Evolutionary conservation across 2,113 vertebrate genomes (phyloP).

Genomic region (Thymallus thymallus): DNA sequence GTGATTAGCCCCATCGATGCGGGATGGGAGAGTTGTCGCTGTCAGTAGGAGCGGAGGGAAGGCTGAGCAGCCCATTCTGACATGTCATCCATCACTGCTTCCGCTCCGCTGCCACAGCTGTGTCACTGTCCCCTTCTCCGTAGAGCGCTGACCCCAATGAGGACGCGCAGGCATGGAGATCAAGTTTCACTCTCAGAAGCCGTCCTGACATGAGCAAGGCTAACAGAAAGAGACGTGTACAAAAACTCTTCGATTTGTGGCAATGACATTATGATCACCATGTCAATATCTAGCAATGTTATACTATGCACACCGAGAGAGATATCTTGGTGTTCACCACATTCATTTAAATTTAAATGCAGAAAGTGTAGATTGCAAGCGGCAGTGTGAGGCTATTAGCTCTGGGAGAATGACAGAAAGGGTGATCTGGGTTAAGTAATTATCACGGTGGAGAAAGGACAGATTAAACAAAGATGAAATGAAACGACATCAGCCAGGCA

Average conservation of each 20-base stretch:
- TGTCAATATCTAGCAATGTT: not conserved
- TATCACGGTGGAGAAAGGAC: slow-evolving; percentile 37
- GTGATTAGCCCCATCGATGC: slow-evolving; percentile 65
- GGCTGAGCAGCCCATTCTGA: slow-evolving; percentile 51
- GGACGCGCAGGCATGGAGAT: slow-evolving; percentile 56
- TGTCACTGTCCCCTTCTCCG: slow-evolving; percentile 57
- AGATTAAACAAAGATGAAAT: slow-evolving; percentile 45
- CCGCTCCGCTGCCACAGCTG: slow-evolving; percentile 62
- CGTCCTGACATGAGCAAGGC: too few species aligned
- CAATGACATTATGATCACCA: slow-evolving; percentile 6
- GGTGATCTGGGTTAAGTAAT: slow-evolving; percentile 50
- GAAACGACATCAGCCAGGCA: slow-evolving; percentile 21
- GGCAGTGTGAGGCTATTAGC: slow-evolving; percentile 43
- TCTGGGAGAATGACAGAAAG: slow-evolving; percentile 25
- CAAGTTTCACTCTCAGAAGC: slow-evolving; percentile 54
- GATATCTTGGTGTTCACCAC: slow-evolving; percentile 31
- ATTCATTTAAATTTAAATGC: slow-evolving; percentile 14
- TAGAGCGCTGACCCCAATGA: slow-evolving; percentile 61
- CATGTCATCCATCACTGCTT: slow-evolving; percentile 73
- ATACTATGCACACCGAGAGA: not conserved
- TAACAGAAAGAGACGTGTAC: too few species aligned
- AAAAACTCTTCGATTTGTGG: too few species aligned
- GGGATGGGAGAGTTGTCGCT: slow-evolving; percentile 49
- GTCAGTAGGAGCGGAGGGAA: slow-evolving; percentile 56
- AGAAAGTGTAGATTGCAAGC: slow-evolving; percentile 21